phyloP scores from a whole-genome alignment of 1,140 invertebrate species.

The Aphis craccivora region DNA sequence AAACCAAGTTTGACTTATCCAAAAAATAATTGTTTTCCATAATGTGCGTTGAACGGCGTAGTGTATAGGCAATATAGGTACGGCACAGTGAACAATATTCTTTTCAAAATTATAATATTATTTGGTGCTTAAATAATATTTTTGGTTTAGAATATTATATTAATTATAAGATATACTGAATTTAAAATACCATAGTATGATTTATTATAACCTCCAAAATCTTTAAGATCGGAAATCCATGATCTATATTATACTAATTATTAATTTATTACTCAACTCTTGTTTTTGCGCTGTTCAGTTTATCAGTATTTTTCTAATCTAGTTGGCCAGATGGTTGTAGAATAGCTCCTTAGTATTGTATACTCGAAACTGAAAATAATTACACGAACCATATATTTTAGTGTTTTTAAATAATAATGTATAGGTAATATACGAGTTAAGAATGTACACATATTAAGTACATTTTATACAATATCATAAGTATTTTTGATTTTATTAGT shows the following conservation, averaged over 20 bases:
- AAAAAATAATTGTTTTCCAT: too few relatives aligned
- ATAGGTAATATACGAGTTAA: not conserved
- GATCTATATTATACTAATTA: too few relatives aligned
- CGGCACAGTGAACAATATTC: not conserved
- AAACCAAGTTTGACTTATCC: too few relatives aligned
- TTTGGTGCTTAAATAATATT: too few relatives aligned
- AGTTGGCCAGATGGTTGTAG: too few relatives aligned
- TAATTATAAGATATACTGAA: not conserved
- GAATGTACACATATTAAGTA: not conserved
- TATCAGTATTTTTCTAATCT: too few relatives aligned
- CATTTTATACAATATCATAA: not conserved
- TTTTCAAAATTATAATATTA: too few relatives aligned
- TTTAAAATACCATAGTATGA: not conserved
- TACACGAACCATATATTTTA: not conserved
- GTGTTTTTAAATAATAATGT: not conserved
- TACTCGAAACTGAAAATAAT: not conserved
- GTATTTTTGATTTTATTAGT: not conserved
- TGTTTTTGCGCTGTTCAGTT: too few relatives aligned
- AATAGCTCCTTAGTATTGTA: not conserved
- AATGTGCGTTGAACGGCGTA: not conserved
- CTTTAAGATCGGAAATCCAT: too few relatives aligned
- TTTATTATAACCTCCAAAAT: too few relatives aligned
- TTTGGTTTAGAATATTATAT: not conserved
- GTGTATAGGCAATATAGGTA: not conserved
- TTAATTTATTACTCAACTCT: too few relatives aligned